phyloP scores from a whole-genome alignment of 1,140 invertebrate genomes.

The Sycophaga agraensis region DNA sequence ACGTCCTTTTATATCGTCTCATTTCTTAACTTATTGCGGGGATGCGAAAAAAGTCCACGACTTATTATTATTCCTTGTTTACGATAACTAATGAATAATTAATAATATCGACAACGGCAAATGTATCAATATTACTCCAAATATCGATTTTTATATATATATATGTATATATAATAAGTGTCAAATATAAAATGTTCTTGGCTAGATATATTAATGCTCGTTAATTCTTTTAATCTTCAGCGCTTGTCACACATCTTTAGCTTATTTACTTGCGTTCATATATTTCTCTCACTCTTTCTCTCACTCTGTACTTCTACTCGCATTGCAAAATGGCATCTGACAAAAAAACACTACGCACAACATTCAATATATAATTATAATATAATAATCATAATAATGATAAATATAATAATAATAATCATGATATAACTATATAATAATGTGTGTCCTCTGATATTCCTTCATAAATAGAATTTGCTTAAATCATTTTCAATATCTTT shows the following conservation, averaged over 20 bases:
- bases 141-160: constrained; percentile 6
- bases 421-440: constrained; percentile 43
- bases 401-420: constrained; percentile 32
- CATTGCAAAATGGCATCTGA: constrained; percentile 31
- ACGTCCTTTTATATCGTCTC: background rate
- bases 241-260: constrained; percentile 22
- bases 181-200: constrained; percentile 50
- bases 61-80: background rate
- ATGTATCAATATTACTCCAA: constrained; percentile 35
- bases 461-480: constrained; percentile 30
- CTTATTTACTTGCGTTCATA: constrained; percentile 10
- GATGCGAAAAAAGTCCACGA: background rate
- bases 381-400: constrained; percentile 35
- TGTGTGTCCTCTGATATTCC: constrained; percentile 35
- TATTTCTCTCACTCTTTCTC: constrained; percentile 27
- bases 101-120: constrained; percentile 36
- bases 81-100: constrained; percentile 34
- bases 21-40: background rate
- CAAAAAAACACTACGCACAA: constrained; percentile 52
- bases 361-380: constrained; percentile 50
- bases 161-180: constrained; percentile 35
- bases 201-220: constrained; percentile 42
- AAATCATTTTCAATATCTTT: constrained; percentile 8
- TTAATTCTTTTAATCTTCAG: constrained; percentile 24
- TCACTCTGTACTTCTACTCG: constrained; percentile 17